A percentile compares a stretch with the other conserved stretches of the same genome.
Conservation (phyloP, 2,113 vertebrate genomes). For the Myotis yumanensis region DNA sequence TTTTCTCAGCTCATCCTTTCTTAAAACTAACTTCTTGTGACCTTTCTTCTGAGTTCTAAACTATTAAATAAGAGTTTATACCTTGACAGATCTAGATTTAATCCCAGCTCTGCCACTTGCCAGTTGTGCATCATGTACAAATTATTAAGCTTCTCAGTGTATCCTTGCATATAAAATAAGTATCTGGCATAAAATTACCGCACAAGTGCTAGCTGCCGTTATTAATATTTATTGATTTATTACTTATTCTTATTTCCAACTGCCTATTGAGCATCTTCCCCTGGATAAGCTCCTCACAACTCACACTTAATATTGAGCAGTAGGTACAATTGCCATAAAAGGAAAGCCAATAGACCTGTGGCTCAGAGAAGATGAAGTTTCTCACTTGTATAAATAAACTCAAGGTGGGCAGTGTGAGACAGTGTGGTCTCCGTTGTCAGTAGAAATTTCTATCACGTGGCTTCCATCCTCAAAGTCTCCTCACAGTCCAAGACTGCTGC, state of each 20-base stretch:
- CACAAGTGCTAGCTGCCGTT: neutral
- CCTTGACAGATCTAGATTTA: neutral
- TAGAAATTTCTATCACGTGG: neutral
- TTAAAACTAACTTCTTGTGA: constrained; percentile 14
- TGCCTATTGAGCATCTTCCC: neutral
- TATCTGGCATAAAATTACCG: neutral
- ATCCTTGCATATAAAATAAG: neutral
- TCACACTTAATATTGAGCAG: neutral
- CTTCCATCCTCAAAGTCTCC: neutral
- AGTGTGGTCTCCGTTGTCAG: neutral
- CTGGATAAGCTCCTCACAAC: neutral
- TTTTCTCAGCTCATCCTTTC: neutral
- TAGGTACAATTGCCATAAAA: neutral
- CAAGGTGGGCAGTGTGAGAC: neutral
- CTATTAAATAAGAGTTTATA: neutral
- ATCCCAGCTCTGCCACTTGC: neutral
- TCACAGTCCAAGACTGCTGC: neutral
- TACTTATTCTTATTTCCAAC: neutral
- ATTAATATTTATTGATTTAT: neutral
- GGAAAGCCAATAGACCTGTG: neutral
- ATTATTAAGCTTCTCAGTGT: neutral
- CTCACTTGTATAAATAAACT: neutral
- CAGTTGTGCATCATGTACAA: neutral
- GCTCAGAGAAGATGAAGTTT: neutral
- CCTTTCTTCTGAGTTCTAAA: neutral